Base-by-base conservation (phyloP, 2,113 vertebrate genomes). In the Heterotilapia buettikoferi region DNA sequence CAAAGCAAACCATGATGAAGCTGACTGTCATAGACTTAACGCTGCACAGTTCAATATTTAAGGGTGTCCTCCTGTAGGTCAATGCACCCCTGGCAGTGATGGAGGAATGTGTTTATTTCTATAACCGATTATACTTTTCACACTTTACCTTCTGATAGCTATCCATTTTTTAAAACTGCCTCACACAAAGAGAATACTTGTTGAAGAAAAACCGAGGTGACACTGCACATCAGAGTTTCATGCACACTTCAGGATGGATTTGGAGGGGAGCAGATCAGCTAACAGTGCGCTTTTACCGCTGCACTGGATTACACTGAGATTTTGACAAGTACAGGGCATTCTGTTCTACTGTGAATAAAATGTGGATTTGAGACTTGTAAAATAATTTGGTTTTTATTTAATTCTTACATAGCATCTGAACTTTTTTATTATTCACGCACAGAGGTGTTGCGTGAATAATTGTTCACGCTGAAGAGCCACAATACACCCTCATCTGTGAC, bases 311-410 rank as follows among this genome's bases (percentile, higher is more conserved):
- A 86, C 63, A 14, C 81, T 84, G 84, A 84, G 89, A 87, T 89
- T 90, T 91, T 93, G 85, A 93, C 87, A 92, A 92, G 90, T 93
- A 92, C 91, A 88, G 86, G 88, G 82, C 87, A 87, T 91, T n/a
- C n/a, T n/a, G n/a, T n/a, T n/a, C n/a, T n/a, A n/a, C n/a, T n/a
- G n/a, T n/a, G n/a, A n/a, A n/a, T n/a, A n/a, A n/a, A n/a, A n/a
- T n/a, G n/a, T n/a, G n/a, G n/a, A n/a, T n/a, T n/a, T n/a, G n/a
- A n/a, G n/a, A n/a, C n/a, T n/a, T n/a, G n/a, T n/a, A n/a, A n/a
- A n/a, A n/a, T n/a, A n/a, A n/a, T n/a, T n/a, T n/a, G n/a, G n/a
- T n/a, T n/a, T n/a, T n/a, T n/a, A n/a, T n/a, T n/a, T n/a, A n/a
- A n/a, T n/a, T n/a, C n/a, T n/a, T n/a, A n/a, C n/a, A n/a, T n/a